phyloP scores from a whole-genome alignment of 1,140 invertebrate genomes.

The Arion vulgaris region DNA sequence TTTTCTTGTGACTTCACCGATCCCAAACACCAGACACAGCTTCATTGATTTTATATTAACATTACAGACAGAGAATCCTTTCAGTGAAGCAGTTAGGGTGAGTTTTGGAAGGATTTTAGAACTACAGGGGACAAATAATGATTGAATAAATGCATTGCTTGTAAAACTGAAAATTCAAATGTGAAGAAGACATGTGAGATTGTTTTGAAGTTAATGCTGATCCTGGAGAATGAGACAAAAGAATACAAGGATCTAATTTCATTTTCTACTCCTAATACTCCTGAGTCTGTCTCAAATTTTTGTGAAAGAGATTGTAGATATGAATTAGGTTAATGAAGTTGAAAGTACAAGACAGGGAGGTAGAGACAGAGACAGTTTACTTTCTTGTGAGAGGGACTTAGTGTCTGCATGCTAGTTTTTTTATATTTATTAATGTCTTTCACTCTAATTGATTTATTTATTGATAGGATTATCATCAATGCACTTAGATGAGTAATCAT shows the following conservation, averaged over 20 bases:
- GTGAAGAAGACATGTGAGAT: not conserved
- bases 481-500: too few relatives aligned
- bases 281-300: not conserved
- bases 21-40: not conserved
- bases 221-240: not conserved
- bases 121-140: not conserved
- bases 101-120: not conserved
- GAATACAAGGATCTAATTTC: not conserved
- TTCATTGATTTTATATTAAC: not conserved
- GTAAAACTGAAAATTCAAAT: not conserved
- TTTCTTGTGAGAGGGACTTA: not conserved
- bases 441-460: too few relatives aligned
- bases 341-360: not conserved
- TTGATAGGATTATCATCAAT: too few relatives aligned
- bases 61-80: not conserved
- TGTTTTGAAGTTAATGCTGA: not conserved
- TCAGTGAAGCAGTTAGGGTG: not conserved
- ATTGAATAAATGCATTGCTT: not conserved
- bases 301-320: not conserved
- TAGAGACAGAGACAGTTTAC: not conserved
- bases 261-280: not conserved
- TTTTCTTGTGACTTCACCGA: not conserved
- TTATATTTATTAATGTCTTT: too few relatives aligned
- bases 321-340: not conserved
- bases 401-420: too few relatives aligned